A percentile compares a stretch with the other conserved stretches of the same genome.
These are phyloP conservation scores for Drosophila takahashii DNA, from an alignment of 1,140 invertebrate species.

Conservation along the genomic window DNA sequence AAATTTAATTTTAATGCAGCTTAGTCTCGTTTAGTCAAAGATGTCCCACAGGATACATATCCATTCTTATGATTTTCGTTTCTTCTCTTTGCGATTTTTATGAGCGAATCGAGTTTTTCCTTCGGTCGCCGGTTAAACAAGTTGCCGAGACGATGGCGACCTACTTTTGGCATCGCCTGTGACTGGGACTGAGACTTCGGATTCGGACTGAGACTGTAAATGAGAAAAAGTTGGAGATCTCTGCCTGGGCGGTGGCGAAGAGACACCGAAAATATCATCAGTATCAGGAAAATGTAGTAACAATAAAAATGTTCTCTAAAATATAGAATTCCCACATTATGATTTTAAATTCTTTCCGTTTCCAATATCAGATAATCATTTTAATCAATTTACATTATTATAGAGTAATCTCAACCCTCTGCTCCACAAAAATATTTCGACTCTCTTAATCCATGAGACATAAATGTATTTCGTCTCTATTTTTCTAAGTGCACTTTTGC, in stretches of 20 bases:
- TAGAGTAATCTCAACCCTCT: too few species aligned
- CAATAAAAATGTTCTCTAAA: neutral
- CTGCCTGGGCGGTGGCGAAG: constrained; percentile 19
- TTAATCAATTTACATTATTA: too few species aligned
- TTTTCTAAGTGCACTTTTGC: constrained; percentile 13
- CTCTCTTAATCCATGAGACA: too few species aligned
- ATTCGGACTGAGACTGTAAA: constrained; percentile 4
- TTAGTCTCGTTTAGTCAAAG: constrained; percentile 33
- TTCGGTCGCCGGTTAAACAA: constrained; percentile 65
- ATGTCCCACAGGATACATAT: constrained; percentile 60
- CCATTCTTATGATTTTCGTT: constrained; percentile 10
- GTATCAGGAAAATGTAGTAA: neutral
- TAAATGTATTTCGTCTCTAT: neutral
- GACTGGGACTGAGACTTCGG: constrained; percentile 30
- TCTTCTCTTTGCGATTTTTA: constrained; percentile 61
- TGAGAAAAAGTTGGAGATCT: constrained; percentile 7
- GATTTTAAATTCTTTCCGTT: too few species aligned
- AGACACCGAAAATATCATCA: constrained; percentile 4
- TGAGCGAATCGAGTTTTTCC: constrained; percentile 48
- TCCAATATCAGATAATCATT: neutral
- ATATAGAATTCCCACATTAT: neutral
- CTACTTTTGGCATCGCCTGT: constrained; percentile 51
- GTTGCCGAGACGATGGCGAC: constrained; percentile 64
- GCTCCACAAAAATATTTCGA: too few species aligned
- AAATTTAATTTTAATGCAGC: constrained; percentile 69